Evolutionary conservation across 2,113 vertebrate species (phyloP).

Genomic region (Pterocles burchelli): DNA sequence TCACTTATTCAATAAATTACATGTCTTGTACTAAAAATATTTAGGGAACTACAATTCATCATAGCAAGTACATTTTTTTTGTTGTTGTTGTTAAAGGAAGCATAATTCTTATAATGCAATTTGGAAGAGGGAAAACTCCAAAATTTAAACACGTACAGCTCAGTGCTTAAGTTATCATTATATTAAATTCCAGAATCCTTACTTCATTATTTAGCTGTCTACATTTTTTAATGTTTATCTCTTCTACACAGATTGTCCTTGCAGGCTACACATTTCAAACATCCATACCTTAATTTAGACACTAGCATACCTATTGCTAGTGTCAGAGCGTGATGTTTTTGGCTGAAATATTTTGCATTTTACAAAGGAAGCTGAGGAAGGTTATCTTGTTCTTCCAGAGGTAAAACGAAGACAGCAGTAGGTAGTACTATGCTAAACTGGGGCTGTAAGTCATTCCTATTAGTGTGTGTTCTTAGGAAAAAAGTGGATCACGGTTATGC

Average conservation of each 20-base stretch:
- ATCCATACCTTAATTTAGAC: slow-evolving; percentile 19
- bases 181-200: slow-evolving; percentile 36
- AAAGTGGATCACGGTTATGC: slow-evolving; percentile 24
- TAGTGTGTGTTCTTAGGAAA: neutral
- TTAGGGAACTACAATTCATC: slow-evolving; percentile 7
- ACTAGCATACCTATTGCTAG: neutral
- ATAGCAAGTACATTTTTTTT: neutral
- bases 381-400: slow-evolving; percentile 54
- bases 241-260: slow-evolving; percentile 39
- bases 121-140: neutral
- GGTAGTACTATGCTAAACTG: neutral
- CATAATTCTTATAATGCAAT: neutral
- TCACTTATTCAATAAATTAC: slow-evolving; percentile 31
- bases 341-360: slow-evolving; percentile 27
- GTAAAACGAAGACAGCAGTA: slow-evolving; percentile 5
- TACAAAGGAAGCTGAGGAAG: slow-evolving; percentile 1
- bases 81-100: neutral
- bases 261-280: slow-evolving; percentile 43
- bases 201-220: slow-evolving; percentile 41
- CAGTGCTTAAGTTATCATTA: neutral
- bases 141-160: neutral
- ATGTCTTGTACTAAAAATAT: slow-evolving; percentile 51
- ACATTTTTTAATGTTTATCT: slow-evolving; percentile 46
- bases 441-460: neutral
- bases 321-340: slow-evolving; percentile 19